These are phyloP conservation scores for Drosophila ironensis DNA, from an alignment of 1,140 invertebrate genomes.

Conservation along the genomic window DNA sequence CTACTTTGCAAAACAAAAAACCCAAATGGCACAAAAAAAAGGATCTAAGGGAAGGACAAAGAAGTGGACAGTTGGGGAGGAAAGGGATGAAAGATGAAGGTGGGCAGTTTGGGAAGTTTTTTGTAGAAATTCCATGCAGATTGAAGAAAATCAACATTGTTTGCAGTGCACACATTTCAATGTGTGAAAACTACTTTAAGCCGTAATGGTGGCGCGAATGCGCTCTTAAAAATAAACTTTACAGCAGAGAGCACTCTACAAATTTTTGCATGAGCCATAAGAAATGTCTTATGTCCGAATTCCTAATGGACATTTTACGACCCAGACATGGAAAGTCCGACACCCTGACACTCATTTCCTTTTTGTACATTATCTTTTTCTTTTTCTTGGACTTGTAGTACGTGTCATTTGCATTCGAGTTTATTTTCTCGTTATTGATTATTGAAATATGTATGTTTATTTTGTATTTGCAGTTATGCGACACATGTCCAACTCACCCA, in stretches of 20 bases:
- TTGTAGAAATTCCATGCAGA: neutral
- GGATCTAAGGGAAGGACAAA: slow-evolving; percentile 4
- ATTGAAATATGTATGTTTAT: slow-evolving; percentile 31
- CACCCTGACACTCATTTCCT: neutral
- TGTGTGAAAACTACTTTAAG: slow-evolving; percentile 23
- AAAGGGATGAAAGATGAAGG: slow-evolving; percentile 1
- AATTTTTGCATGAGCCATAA: slow-evolving; percentile 68
- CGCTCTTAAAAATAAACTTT: slow-evolving; percentile 54
- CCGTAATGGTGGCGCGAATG: slow-evolving; percentile 13
- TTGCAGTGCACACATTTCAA: neutral
- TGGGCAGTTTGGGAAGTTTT: neutral
- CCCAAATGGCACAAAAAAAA: slow-evolving; percentile 57
- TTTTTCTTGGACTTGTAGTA: slow-evolving; percentile 18
- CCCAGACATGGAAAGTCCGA: slow-evolving; percentile 31
- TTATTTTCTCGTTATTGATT: slow-evolving; percentile 7
- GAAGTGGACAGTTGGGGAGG: neutral
- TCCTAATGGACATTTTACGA: slow-evolving; percentile 80
- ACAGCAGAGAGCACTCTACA: slow-evolving; percentile 45
- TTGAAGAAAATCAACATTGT: neutral
- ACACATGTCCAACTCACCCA: slow-evolving; percentile 79
- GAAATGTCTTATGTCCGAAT: slow-evolving; percentile 58
- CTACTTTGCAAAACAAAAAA: slow-evolving; percentile 80
- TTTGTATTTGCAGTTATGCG: slow-evolving; percentile 70
- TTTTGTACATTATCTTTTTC: neutral
- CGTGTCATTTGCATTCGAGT: slow-evolving; percentile 68